Evolutionary conservation across 1,140 invertebrate species (phyloP).

Genomic region (Lithobius niger): DNA sequence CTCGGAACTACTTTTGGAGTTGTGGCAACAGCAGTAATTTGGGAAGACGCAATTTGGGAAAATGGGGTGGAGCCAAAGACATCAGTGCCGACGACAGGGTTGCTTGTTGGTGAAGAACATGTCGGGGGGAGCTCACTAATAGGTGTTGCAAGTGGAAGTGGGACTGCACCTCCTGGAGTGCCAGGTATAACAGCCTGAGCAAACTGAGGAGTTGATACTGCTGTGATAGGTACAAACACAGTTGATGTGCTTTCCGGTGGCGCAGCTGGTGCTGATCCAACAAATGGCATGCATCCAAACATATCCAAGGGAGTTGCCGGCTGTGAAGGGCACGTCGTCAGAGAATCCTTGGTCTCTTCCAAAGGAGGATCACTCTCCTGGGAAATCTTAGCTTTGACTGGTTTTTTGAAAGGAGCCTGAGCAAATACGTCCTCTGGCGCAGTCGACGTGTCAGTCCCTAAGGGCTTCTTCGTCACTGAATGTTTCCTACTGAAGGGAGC

Average conservation of each 20-base stretch:
- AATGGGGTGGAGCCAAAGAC: conserved; percentile 23
- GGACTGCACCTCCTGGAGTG: no score
- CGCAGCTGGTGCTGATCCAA: background rate
- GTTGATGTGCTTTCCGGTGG: no score
- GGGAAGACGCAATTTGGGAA: conserved; percentile 1
- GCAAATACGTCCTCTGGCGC: conserved; percentile 50
- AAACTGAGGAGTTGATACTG: no score
- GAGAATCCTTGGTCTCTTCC: background rate
- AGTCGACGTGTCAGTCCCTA: conserved; percentile 13
- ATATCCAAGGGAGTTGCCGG: background rate
- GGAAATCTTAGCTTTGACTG: conserved; percentile 21
- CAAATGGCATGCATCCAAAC: conserved; percentile 4
- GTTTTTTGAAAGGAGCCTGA: conserved; percentile 51
- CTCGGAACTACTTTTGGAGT: background rate
- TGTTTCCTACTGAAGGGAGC: conserved; percentile 28
- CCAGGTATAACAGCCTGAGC: no score
- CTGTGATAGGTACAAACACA: no score
- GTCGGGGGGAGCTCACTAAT: conserved; percentile 4
- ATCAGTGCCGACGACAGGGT: conserved; percentile 17
- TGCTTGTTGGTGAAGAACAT: conserved; percentile 11
- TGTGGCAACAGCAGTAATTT: background rate
- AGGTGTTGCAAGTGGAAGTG: no score
- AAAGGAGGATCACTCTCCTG: background rate
- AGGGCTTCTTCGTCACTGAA: conserved; percentile 17
- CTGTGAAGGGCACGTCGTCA: background rate